A percentile compares a stretch with the other conserved stretches of the same genome.
These are phyloP conservation scores for Xylocopa sonorina DNA, from an alignment of 1,140 invertebrate species.

Conservation along the genomic window DNA sequence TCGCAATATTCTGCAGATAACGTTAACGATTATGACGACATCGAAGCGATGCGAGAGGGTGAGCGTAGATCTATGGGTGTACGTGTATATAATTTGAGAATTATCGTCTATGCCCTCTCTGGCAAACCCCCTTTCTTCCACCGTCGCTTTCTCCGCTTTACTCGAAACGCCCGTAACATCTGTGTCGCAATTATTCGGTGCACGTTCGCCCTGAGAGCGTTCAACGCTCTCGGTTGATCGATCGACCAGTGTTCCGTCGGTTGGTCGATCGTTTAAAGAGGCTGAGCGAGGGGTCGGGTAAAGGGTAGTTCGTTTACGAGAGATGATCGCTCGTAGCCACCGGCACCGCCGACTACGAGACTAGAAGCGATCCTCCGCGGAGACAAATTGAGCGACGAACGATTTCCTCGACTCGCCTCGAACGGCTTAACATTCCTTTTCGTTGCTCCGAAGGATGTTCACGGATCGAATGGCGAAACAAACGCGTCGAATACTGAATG, in stretches of 20 bases:
- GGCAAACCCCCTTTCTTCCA: slow-evolving; percentile 1
- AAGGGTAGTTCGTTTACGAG: slow-evolving; percentile 32
- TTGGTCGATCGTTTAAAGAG: slow-evolving; percentile 54
- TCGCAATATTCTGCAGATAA: slow-evolving; percentile 71
- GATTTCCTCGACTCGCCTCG: neutral
- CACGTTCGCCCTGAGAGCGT: slow-evolving; percentile 60
- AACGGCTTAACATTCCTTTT: neutral
- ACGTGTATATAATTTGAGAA: slow-evolving; percentile 44
- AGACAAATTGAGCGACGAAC: slow-evolving; percentile 23
- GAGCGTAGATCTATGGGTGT: too few species aligned
- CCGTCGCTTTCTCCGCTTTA: slow-evolving; percentile 45
- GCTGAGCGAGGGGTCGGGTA: slow-evolving; percentile 21
- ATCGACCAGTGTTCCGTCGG: slow-evolving; percentile 51
- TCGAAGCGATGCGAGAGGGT: slow-evolving; percentile 21
- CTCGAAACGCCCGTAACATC: slow-evolving; percentile 71
- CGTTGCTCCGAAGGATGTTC: neutral
- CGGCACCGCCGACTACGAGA: neutral
- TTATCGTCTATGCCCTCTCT: slow-evolving; percentile 9
- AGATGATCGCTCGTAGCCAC: slow-evolving; percentile 39
- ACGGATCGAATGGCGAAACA: neutral
- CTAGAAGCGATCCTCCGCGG: neutral
- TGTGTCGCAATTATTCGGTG: slow-evolving; percentile 78
- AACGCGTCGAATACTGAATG: neutral
- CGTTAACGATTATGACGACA: slow-evolving; percentile 62
- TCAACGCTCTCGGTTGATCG: slow-evolving; percentile 42